phyloP scores from a whole-genome alignment of 2,113 vertebrate genomes.

The Alaudala cheleensis region DNA sequence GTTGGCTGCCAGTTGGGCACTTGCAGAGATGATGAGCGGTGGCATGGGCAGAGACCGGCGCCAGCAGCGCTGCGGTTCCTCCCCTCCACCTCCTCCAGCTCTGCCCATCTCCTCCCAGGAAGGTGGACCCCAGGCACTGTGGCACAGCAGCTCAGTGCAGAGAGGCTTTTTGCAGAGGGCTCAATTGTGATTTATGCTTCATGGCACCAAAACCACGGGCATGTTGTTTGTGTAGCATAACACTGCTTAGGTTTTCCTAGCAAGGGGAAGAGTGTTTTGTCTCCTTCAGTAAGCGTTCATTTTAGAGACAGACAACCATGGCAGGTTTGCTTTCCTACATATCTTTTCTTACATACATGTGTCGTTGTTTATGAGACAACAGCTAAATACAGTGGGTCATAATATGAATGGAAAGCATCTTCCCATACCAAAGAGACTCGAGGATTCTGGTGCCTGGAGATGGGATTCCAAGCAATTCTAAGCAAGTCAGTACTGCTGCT shows the following conservation, averaged over 20 bases:
- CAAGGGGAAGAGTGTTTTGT: background rate
- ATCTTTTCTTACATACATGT: background rate
- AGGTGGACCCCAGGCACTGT: background rate
- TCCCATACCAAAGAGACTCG: background rate
- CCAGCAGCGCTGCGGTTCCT: background rate
- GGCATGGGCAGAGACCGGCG: background rate
- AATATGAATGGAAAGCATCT: background rate
- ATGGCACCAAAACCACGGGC: slow-evolving; percentile 36
- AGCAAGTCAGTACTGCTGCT: background rate
- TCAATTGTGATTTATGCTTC: slow-evolving; percentile 44
- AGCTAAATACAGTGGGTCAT: background rate
- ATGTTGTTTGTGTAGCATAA: background rate
- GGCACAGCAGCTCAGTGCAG: background rate
- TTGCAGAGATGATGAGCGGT: background rate
- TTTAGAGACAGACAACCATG: background rate
- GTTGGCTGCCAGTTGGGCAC: background rate
- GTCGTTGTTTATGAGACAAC: background rate
- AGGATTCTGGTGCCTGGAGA: background rate
- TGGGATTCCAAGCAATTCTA: background rate
- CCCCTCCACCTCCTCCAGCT: background rate
- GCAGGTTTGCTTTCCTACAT: slow-evolving; percentile 19
- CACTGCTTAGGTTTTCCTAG: background rate
- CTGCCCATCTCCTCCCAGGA: background rate
- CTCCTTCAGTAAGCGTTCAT: background rate
- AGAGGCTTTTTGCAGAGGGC: slow-evolving; percentile 24